Evolutionary conservation across 1,140 invertebrate genomes (phyloP).

Genomic region (Apis florea): DNA sequence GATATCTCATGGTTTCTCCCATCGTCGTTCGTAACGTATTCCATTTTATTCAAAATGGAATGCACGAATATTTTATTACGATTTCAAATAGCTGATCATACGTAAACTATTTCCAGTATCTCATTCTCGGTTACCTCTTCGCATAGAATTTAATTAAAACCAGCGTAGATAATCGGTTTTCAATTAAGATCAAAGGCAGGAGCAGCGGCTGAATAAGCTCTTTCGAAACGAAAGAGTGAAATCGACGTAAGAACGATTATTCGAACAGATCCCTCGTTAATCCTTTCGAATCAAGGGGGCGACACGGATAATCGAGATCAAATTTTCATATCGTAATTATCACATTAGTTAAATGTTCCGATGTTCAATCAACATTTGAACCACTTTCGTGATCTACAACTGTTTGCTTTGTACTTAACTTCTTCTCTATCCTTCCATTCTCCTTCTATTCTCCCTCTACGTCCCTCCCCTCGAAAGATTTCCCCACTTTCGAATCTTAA

Average conservation of each 20-base stretch:
- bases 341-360: conserved; percentile 27
- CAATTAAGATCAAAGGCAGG: conserved; percentile 9
- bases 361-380: too few species aligned
- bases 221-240: not conserved
- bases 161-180: conserved; percentile 5
- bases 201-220: not conserved
- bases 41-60: not conserved
- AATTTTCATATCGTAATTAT: conserved; percentile 46
- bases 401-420: too few species aligned
- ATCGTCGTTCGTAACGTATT: not conserved
- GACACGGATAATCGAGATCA: not conserved
- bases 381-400: too few species aligned
- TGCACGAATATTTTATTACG: not conserved
- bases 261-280: not conserved
- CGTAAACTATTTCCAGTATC: not conserved
- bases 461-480: too few species aligned
- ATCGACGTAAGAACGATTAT: not conserved
- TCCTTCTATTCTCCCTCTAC: too few species aligned
- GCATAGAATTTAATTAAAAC: not conserved
- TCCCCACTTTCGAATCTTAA: too few species aligned
- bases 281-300: conserved; percentile 16
- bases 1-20: not conserved
- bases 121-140: not conserved
- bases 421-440: too few species aligned
- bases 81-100: not conserved